Evolutionary conservation across 2,888 invertebrate species (phyloP), one percentile per base, ranked within the genome.

Genomic region (Nomada lathburiana): DNA sequence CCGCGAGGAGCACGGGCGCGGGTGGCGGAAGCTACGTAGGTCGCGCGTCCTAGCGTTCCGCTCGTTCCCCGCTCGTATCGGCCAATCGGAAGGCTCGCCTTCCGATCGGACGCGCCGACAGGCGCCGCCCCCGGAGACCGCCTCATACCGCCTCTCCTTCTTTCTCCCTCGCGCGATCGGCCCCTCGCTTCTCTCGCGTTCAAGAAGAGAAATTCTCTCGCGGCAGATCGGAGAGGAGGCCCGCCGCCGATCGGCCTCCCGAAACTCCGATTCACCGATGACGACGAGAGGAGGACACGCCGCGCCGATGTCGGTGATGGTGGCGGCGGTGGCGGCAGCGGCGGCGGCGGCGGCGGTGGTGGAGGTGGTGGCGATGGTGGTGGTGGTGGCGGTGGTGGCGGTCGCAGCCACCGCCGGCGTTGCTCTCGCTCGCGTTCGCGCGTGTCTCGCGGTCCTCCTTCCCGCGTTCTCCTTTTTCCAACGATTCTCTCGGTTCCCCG

Each of bases 121-220:
- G 87, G 88, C 88, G 89, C 90, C 90, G 90, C 91, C 89, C 90
- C 88, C 87, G 84, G 87, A 89, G 90, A 91, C 90, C 92, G 92
- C 91, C 91, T 89, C 89, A 84, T 85, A 88, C 87, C 89, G 89
- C 90, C 90, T 90, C 90, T 88, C 85, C 84, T 79, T 86, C 84
- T 89, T 82, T 74, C 86, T 74, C 74, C 75, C 75, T 82, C 84
- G 76, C 78, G 77, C 83, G 80, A 78, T 83, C 70, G 67, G 78
- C 80, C 82, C 82, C 86, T 79, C 86, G 57, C 77, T 81, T 74
- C 81, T 60, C 70, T 70, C 70, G 52, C 44, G 47, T 26, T 20
- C 47, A 81, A 83, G 82, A 83, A 81, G 77, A 81, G 83, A 83
- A 82, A 75, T 63, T 83, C 76, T 74, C 60, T 57, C 77, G 81